Base-by-base conservation (phyloP, 2,888 invertebrate genomes). In the Trisateles emortualis region DNA sequence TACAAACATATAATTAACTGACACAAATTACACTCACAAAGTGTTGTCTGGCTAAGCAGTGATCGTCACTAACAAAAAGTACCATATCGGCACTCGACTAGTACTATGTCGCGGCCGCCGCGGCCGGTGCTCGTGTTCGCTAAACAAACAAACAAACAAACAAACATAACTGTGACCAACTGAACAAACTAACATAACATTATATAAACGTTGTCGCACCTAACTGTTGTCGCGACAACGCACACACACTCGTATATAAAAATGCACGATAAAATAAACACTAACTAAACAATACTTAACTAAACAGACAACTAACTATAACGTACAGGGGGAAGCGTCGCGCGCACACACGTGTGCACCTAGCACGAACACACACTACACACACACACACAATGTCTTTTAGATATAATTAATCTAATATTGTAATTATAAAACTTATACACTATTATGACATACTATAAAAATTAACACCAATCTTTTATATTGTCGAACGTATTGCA, bases 221-320 rank as follows among this genome's bases (percentile, higher is more conserved):
- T 13, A 33, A 19, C 30, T 32, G 16, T 19, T 22, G 22, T 22
- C 2, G 22, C 22, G 22, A 22, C 22, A 22, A 26, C 26, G 8
- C 26, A 26, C 26, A 26, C 26, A 39, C 42, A 52, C 54, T 33
- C 39, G 41, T 38, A 55, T 54, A 54, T 67, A 72, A 65, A 71
- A 65, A 71, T 72, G 71, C 71, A 71, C 66, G 52, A 62, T 71
- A 64, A 55, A 65, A 66, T 62, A 63, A 71, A 64, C 54, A 66
- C 64, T 68, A 71, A 68, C 66, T n/a, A n/a, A n/a, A n/a, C n/a
- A n/a, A 53, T n/a, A 59, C 60, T 70, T 65, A 54, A 62, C 51
- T 65, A 70, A 68, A 64, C 42, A 59, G 45, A 56, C 59, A 35
- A 59, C 57, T 64, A 68, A 64, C 55, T 64, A 68, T 57, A n/a